These are phyloP conservation scores for Lacerta viridis DNA, from an alignment of 2,797 vertebrate genomes.

Conservation along the genomic window DNA sequence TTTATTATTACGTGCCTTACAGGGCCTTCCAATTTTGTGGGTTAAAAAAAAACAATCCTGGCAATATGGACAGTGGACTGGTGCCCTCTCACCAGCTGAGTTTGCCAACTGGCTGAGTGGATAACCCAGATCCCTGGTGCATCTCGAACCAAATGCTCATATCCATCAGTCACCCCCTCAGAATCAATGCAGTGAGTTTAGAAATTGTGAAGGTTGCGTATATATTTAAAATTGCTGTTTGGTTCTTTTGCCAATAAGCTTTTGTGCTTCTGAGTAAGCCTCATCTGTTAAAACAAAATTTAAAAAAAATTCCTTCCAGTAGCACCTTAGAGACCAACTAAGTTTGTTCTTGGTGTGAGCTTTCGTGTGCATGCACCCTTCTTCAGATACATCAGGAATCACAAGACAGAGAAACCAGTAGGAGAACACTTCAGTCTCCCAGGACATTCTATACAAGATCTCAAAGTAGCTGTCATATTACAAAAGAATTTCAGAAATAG, in stretches of 20 bases:
- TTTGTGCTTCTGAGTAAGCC: background rate
- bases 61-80: background rate
- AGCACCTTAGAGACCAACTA: too few relatives aligned
- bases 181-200: background rate
- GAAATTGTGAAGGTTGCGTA: background rate
- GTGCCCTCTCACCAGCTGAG: slow-evolving; percentile 1
- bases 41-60: background rate
- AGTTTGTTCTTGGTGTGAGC: too few relatives aligned
- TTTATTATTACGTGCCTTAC: slow-evolving; percentile 14
- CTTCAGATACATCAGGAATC: too few relatives aligned
- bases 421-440: too few relatives aligned
- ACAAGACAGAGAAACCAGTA: too few relatives aligned
- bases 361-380: too few relatives aligned
- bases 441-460: too few relatives aligned
- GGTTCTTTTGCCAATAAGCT: background rate
- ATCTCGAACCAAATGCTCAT: background rate
- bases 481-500: too few relatives aligned
- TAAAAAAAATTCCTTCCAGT: too few relatives aligned
- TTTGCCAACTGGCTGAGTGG: slow-evolving; percentile 1
- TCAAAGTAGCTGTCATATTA: too few relatives aligned
- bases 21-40: slow-evolving; percentile 4
- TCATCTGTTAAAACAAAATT: too few relatives aligned
- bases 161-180: background rate
- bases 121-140: background rate
- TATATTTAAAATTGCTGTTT: background rate